A percentile compares a stretch with the other conserved stretches of the same genome.
Conservation (phyloP, 2,113 vertebrate genomes). For the Leuciscus idus region DNA sequence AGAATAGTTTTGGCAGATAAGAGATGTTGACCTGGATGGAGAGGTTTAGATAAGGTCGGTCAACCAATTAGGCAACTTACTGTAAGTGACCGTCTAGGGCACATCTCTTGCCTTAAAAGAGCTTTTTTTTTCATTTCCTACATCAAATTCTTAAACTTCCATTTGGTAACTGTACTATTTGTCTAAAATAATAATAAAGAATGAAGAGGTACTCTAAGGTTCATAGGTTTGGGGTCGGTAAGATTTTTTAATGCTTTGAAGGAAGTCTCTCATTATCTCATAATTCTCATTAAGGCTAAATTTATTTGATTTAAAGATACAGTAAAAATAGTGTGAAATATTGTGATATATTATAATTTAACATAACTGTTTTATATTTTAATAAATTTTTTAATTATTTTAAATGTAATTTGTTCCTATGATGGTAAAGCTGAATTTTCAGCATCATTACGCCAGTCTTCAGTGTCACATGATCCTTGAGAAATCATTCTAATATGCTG, state of each 20-base stretch:
- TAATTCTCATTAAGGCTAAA: too few relatives aligned
- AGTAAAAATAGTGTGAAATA: too few relatives aligned
- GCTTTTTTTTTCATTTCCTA: background rate
- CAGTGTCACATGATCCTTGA: background rate
- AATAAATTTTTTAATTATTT: too few relatives aligned
- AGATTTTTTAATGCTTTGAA: too few relatives aligned
- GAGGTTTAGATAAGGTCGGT: background rate
- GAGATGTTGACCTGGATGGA: background rate
- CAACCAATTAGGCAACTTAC: background rate
- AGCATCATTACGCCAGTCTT: background rate
- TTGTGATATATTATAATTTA: too few relatives aligned
- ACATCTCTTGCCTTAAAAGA: background rate
- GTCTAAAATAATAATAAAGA: background rate
- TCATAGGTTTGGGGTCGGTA: too few relatives aligned
- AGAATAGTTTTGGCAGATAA: slow-evolving; percentile 2
- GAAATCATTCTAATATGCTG: background rate
- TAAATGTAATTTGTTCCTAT: background rate
- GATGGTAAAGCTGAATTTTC: background rate
- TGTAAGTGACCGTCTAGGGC: background rate
- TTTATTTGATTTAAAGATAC: too few relatives aligned
- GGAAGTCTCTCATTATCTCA: too few relatives aligned
- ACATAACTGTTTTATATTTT: background rate
- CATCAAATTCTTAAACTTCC: too few relatives aligned
- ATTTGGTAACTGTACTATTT: too few relatives aligned
- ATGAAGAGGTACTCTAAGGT: background rate